phyloP scores from a whole-genome alignment of 2,888 invertebrate species.

The Polydrusus cervinus region DNA sequence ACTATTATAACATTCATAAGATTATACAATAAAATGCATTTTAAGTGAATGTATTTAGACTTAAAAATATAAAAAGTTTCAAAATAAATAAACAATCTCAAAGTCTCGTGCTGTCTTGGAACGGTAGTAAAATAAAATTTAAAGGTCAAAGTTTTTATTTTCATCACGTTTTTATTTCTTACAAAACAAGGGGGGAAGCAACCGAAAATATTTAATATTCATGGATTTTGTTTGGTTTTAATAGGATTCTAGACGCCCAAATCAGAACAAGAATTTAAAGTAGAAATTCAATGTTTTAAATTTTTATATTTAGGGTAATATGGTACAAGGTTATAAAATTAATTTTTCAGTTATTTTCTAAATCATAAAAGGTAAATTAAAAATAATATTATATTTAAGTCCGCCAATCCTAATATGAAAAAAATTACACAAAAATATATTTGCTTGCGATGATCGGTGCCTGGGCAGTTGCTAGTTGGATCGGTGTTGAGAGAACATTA shows the following conservation, averaged over 20 bases:
- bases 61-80: background rate
- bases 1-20: no score
- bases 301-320: background rate
- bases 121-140: background rate
- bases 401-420: no score
- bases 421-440: no score
- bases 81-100: background rate
- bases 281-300: background rate
- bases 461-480: no score
- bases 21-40: no score
- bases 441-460: no score
- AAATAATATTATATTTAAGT: no score
- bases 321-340: background rate
- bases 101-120: background rate
- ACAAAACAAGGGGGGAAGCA: slow-evolving; percentile 1
- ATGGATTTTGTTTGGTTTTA: slow-evolving; percentile 19
- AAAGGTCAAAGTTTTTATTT: slow-evolving; percentile 17
- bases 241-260: background rate
- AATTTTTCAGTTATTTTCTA: no score
- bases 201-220: slow-evolving; percentile 13
- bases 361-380: no score
- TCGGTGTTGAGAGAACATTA: no score
- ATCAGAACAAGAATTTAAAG: background rate
- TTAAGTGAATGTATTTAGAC: no score
- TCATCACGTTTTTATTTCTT: slow-evolving; percentile 17